Evolutionary conservation across 2,113 vertebrate genomes (phyloP).

Genomic region (Natator depressus): DNA sequence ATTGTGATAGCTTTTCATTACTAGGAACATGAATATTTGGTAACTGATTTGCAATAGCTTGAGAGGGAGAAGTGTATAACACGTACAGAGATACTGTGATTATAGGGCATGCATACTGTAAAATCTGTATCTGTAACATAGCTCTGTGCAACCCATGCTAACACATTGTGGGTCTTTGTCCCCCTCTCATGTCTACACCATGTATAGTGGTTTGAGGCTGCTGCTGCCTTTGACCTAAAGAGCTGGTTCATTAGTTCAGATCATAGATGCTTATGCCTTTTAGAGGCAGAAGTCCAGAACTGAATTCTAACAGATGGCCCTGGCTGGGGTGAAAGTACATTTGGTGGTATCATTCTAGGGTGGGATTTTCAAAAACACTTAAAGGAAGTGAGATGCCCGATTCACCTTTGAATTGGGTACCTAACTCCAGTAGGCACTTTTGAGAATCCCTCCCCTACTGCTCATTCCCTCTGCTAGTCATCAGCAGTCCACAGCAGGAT

Average conservation of each 20-base stretch:
- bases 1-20: not conserved
- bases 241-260: not conserved
- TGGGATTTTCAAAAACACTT: not conserved
- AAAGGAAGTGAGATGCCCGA: not conserved
- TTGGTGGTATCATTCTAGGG: not conserved
- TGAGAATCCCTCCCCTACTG: not conserved
- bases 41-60: not conserved
- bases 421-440: not conserved
- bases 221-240: not conserved
- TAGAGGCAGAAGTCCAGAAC: not conserved
- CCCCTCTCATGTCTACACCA: not conserved
- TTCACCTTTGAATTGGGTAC: not conserved
- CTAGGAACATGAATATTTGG: not conserved
- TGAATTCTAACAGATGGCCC: not conserved
- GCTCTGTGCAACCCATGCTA: not conserved
- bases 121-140: not conserved
- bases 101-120: not conserved
- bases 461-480: not conserved
- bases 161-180: fast-evolving
- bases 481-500: fast-evolving
- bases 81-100: not conserved
- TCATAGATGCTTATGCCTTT: not conserved
- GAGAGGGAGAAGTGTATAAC: not conserved
- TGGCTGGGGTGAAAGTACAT: not conserved
- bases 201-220: not conserved